Evolutionary conservation across 2,888 invertebrate species (phyloP).

Genomic region (Lasioglossum marginatum): DNA sequence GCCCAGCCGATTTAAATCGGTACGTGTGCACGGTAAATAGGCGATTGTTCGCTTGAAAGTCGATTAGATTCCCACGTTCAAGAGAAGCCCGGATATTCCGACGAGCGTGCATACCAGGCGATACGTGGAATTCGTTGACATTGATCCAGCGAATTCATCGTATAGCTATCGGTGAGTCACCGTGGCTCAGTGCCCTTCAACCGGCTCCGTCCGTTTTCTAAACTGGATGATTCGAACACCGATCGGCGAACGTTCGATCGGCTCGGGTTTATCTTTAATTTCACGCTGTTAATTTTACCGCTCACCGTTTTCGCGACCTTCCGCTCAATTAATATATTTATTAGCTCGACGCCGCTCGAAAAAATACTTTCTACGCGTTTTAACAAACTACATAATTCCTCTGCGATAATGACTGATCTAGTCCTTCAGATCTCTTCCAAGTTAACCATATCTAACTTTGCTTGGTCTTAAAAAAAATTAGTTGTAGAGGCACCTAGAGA

Average conservation of each 20-base stretch:
- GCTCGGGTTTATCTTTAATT: no score
- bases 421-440: no score
- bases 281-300: not conserved
- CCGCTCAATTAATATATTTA: constrained; percentile 27
- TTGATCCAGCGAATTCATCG: constrained; percentile 63
- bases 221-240: constrained; percentile 47
- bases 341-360: not conserved
- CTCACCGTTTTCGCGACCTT: not conserved
- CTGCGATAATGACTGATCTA: no score
- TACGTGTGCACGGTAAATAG: not conserved
- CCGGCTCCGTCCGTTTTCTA: constrained; percentile 56
- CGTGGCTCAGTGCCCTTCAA: constrained; percentile 69
- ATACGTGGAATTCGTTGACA: constrained; percentile 68
- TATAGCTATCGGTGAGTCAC: constrained; percentile 67
- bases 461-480: no score
- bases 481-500: no score
- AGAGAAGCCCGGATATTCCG: constrained; percentile 35
- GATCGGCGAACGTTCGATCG: not conserved
- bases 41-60: not conserved
- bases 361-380: not conserved
- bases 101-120: constrained; percentile 46
- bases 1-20: not conserved
- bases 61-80: constrained; percentile 35
- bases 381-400: no score
- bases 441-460: no score